Base-by-base conservation (phyloP, 2,113 vertebrate species). In the Thamnaconus septentrionalis region DNA sequence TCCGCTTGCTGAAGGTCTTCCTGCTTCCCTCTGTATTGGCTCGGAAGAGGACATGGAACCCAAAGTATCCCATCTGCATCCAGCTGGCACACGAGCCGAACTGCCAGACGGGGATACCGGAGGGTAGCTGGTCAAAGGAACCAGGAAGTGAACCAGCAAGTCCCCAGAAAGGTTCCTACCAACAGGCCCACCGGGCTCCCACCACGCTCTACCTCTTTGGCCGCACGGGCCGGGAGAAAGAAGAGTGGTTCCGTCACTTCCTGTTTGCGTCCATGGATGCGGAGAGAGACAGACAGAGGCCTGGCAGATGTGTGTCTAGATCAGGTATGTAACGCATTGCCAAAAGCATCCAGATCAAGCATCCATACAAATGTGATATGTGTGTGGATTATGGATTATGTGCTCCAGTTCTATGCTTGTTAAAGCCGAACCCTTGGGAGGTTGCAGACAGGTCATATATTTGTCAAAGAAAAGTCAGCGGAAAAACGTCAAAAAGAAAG, bases 21-120 rank as follows among this genome's bases (percentile, higher is more conserved):
- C 90, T 96, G 57, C 87, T 92, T 61, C 95, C 94, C 1, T 64
- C 87, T 11, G 81, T 77, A 58, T 76, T 96, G 87, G 95, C 95
- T 31, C 89, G 89, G 53, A 96, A 96, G 80, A 80, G 95, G 76
- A 66, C 88, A 1, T 96, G 95, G 95, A 96, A 95, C 83, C 93
- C 92, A 72, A 96, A 96, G 70, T 96, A 96, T 63, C 95, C 95
- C 69, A 94, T 96, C 86, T 95, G 94, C 63, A 59, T 96, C 73
- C 89, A 92, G 53, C 85, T 94, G 53, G 65, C 85, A 0, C 60
- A 70, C 0, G 61, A 73, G 58, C 59, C 69, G 8, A 72, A 59
- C 0, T 0, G 4, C 0, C 91, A 52, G 77, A 65, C 31, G 59
- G 61, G 59, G 55, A 44, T 7, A 42, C n/a, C 9, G 4, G 60